These are phyloP conservation scores for Chiroxiphia lanceolata DNA, from an alignment of 2,797 vertebrate species.

Conservation along the genomic window DNA sequence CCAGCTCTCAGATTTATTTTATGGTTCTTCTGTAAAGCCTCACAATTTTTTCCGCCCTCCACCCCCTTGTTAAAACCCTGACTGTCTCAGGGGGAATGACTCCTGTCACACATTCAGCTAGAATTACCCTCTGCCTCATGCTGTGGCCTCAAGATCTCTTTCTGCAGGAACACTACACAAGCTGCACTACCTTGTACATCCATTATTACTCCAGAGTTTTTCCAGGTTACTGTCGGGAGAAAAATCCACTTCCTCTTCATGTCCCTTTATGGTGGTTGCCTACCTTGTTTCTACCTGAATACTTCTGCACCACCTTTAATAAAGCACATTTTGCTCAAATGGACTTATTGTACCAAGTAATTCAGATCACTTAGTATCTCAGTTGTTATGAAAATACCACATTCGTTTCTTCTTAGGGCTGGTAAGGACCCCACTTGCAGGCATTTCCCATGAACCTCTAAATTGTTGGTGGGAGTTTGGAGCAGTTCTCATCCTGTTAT, in stretches of 20 bases:
- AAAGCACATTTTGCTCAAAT: background rate
- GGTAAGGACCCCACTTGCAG: background rate
- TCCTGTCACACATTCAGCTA: background rate
- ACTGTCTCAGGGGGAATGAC: background rate
- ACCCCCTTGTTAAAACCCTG: accelerated
- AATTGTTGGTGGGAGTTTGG: background rate
- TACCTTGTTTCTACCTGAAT: background rate
- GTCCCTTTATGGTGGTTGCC: background rate
- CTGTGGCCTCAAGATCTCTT: background rate
- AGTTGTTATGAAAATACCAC: accelerated
- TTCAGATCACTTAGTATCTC: background rate
- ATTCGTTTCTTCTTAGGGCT: background rate
- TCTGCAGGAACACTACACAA: background rate
- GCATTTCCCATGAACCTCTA: background rate
- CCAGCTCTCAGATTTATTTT: background rate
- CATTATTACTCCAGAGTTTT: background rate
- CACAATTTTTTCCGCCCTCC: background rate
- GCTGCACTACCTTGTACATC: background rate
- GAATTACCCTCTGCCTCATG: background rate
- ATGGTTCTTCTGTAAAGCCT: background rate
- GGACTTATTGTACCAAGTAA: background rate
- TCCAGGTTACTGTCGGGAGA: accelerated
- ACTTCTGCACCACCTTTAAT: background rate
- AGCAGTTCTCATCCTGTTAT: background rate
- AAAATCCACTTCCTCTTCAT: background rate